Base-by-base conservation (phyloP, 2,888 invertebrate species). In the Eudasyphora cyanicolor region DNA sequence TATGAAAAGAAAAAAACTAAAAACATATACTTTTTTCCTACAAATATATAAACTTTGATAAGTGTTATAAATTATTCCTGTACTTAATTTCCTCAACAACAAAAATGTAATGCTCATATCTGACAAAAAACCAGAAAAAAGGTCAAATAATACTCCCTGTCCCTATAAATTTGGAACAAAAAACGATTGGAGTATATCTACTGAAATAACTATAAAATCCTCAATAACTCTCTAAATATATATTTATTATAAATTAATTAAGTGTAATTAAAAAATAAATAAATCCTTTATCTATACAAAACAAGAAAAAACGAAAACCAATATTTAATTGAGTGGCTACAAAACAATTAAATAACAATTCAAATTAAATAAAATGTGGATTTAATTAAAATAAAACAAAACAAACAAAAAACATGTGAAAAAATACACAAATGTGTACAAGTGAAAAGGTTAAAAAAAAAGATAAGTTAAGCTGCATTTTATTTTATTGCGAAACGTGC, bases 401-500 rank as follows among this genome's bases (percentile, higher is more conserved):
- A 45, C 7, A 42, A 62, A 49, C 19, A 67, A 49, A 27, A 27
- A 14, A 42, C 7, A 51, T 12, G 2, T 10, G 35, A 51, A 38
- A 57, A 35, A 32, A 57, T 32, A 45, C 29, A 27, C 8, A 27
- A 14, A 57, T 24, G 10, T 12, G 45, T 35, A 54, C 19, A 38
- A 21, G 19, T 54, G 24, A 14, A 54, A 21, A 5, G 12, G n/a
- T n/a, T n/a, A n/a, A n/a, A n/a, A n/a, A n/a, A n/a, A n/a, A n/a
- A n/a, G n/a, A n/a, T n/a, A n/a, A n/a, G n/a, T 32, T 8, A 32
- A 4, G 32, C 8, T 32, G 32, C 8, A 6, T 32, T 32, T 32
- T 42, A 69, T 49, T 67, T 76, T 82, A 80, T 80, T 80, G 83
- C 80, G 77, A 80, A 83, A 80, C 80, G 21, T 75, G 70, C 75